Conservation (phyloP, 2,113 vertebrate species). For the Oreochromis aureus region DNA sequence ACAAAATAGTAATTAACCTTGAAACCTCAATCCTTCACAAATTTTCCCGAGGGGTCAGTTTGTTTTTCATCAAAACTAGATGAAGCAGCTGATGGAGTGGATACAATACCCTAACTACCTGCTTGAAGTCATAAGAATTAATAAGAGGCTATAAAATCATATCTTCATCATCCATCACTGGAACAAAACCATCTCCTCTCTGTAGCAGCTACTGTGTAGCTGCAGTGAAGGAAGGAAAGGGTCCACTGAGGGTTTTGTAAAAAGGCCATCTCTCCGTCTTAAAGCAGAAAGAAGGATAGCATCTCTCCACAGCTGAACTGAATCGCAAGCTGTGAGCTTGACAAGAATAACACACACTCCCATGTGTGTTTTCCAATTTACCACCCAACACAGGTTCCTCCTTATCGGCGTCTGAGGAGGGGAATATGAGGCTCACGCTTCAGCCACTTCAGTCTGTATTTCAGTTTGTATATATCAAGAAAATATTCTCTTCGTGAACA, state of each 20-base stretch:
- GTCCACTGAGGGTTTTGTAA: neutral
- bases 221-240: neutral
- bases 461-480: neutral
- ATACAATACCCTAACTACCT: neutral
- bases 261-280: neutral
- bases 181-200: neutral
- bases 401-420: neutral
- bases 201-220: neutral
- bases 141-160: neutral
- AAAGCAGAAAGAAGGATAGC: neutral
- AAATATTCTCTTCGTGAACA: neutral
- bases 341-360: constrained; percentile 1
- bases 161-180: neutral
- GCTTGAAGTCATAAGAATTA: neutral
- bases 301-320: neutral
- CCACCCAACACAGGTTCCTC: neutral
- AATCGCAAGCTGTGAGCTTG: neutral
- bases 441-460: neutral
- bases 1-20: neutral
- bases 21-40: neutral
- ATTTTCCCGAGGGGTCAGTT: neutral
- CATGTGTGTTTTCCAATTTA: constrained; percentile 1
- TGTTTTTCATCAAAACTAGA: neutral
- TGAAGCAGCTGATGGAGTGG: neutral
- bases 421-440: neutral